Evolutionary conservation across 2,113 vertebrate species (phyloP), one percentile per base, ranked within the genome.

Genomic region (Pao palembangensis): DNA sequence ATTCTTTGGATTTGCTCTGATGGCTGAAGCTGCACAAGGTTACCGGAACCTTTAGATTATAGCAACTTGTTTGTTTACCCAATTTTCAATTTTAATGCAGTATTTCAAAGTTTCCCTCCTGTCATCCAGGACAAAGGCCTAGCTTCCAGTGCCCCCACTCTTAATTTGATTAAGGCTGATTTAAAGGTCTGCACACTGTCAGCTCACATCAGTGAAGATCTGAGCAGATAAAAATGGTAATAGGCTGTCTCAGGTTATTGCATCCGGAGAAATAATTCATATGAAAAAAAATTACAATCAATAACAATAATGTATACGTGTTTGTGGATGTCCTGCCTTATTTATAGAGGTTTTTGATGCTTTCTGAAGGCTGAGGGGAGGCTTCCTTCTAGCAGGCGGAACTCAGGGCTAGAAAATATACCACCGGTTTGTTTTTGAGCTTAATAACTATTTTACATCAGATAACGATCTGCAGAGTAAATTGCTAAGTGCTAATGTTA

Each of bases 1-100:
- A 31, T 28, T 20, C 61, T 57, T 58, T 25, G 65, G 18, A 64
- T 55, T 58, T 6, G 14, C 38, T 42, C 17, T 51, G 69, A 71
- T 59, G 55, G 69, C 55, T 51, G 19, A 42, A 47, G 61, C 25
- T 2, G 15, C 25, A 41, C n/a, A 77, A 72, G 65, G 68, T 64
- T 58, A 61, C 50, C 75, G n/a, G 44, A 28, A 63, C 64, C 51
- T 61, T 55, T 15, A 61, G 57, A 4, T 28, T 11, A 12, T 8
- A 11, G 15, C 15, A 42, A 41, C 19, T 31, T 44, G 14, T 57
- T 49, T 52, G 19, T 25, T 56, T 14, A 47, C 53, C 8, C 8
- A 21, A 52, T 34, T 55, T 52, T 12, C 14, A 8, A 38, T 4
- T 42, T 44, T 7, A 19, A 47, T 42, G 31, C 20, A 25, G 18